These are phyloP conservation scores for Tipula lateralis DNA, from an alignment of 2,888 invertebrate species.

Conservation along the genomic window DNA sequence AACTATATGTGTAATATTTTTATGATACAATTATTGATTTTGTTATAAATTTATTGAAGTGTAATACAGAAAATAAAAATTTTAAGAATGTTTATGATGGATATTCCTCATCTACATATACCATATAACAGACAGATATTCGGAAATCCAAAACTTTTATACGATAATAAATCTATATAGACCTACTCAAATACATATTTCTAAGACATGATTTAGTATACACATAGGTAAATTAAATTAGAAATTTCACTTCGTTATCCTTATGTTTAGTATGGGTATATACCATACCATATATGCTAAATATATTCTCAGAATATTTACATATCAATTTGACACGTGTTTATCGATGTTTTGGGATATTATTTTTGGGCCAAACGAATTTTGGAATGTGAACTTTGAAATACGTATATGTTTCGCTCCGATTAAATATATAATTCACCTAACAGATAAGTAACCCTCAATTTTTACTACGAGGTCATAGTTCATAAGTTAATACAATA, in stretches of 20 bases:
- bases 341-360: neutral
- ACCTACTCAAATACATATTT: neutral
- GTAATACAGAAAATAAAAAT: neutral
- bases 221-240: slow-evolving; percentile 4
- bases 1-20: neutral
- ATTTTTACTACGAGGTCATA: too few species aligned
- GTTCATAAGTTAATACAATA: too few species aligned
- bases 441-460: too few species aligned
- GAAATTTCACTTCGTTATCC: neutral
- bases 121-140: too few species aligned
- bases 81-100: neutral
- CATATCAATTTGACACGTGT: neutral
- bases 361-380: too few species aligned
- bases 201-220: neutral
- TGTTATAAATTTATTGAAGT: neutral
- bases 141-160: neutral
- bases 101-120: neutral
- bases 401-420: too few species aligned
- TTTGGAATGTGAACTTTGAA: too few species aligned
- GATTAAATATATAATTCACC: too few species aligned
- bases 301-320: neutral
- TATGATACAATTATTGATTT: neutral
- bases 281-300: too few species aligned
- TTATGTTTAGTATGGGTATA: neutral
- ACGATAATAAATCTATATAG: neutral